Evolutionary conservation across 2,113 vertebrate genomes (phyloP).

Genomic region (Lophochroa leadbeateri): DNA sequence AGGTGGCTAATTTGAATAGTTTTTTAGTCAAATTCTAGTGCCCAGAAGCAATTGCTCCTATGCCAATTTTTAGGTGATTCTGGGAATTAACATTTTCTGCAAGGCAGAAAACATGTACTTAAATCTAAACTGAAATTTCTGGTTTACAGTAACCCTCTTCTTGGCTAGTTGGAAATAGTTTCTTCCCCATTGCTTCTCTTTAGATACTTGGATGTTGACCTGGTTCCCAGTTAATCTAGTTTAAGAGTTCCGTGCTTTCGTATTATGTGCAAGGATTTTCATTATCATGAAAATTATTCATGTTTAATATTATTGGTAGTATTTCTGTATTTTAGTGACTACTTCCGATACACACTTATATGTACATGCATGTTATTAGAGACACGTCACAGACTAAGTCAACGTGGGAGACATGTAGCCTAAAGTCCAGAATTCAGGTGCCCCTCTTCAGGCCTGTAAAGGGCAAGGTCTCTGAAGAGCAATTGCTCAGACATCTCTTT

Average conservation of each 20-base stretch:
- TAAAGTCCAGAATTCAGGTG: not conserved
- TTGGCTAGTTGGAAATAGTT: not conserved
- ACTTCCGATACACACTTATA: not conserved
- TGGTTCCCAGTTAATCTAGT: not conserved
- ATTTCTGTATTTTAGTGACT: not conserved
- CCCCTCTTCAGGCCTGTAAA: not conserved
- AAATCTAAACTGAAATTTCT: not conserved
- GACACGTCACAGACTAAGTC: not conserved
- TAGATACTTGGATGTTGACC: not conserved
- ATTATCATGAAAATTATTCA: not conserved
- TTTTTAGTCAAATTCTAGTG: not conserved
- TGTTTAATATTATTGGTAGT: not conserved
- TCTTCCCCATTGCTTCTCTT: not conserved
- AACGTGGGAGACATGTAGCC: rapidly evolving
- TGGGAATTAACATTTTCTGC: not conserved
- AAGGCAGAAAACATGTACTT: not conserved
- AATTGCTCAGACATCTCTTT: not conserved
- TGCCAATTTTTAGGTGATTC: not conserved
- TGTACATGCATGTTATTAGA: not conserved
- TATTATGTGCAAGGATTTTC: not conserved
- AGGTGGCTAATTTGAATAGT: not conserved
- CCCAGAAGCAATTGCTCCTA: not conserved
- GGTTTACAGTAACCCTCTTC: not conserved
- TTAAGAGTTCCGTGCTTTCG: not conserved
- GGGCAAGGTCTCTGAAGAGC: not conserved